Evolutionary conservation across 2,888 invertebrate species (phyloP).

Genomic region (Stenodema calcarata): DNA sequence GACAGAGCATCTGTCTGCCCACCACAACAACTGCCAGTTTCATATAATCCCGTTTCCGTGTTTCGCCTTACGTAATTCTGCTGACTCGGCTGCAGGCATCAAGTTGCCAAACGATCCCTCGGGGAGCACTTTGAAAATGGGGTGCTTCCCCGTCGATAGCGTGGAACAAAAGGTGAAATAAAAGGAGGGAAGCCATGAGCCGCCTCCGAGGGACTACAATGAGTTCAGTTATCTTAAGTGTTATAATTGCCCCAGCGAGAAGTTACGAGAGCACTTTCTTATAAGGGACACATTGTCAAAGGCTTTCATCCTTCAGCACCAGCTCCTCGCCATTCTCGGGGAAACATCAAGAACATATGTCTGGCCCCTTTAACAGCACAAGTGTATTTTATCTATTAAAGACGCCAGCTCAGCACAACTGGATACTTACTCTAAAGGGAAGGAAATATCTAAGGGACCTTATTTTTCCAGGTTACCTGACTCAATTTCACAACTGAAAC

Average conservation of each 20-base stretch:
- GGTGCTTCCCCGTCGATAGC: neutral
- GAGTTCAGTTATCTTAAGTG: conserved; percentile 36
- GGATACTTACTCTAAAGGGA: neutral
- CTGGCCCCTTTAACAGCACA: neutral
- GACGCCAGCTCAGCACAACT: neutral
- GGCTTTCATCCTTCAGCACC: conserved; percentile 23
- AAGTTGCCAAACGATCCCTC: neutral
- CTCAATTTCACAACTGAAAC: no score
- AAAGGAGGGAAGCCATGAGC: conserved; percentile 16
- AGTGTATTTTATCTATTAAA: neutral
- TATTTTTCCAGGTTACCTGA: no score
- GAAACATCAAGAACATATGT: conserved; percentile 20
- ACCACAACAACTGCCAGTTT: no score
- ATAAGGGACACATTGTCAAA: conserved; percentile 18
- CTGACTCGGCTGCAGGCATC: neutral
- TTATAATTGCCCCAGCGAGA: conserved; percentile 30
- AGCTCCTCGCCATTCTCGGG: neutral
- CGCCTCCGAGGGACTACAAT: conserved; percentile 1
- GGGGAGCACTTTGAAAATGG: neutral
- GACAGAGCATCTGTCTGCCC: no score
- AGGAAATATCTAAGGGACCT: no score
- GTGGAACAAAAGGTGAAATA: conserved; percentile 30
- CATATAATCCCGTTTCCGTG: neutral
- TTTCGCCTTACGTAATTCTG: neutral
- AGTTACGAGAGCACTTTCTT: conserved; percentile 19